These are phyloP conservation scores for Enteromius radiatus DNA, from an alignment of 2,797 vertebrate genomes.

Conservation along the genomic window DNA sequence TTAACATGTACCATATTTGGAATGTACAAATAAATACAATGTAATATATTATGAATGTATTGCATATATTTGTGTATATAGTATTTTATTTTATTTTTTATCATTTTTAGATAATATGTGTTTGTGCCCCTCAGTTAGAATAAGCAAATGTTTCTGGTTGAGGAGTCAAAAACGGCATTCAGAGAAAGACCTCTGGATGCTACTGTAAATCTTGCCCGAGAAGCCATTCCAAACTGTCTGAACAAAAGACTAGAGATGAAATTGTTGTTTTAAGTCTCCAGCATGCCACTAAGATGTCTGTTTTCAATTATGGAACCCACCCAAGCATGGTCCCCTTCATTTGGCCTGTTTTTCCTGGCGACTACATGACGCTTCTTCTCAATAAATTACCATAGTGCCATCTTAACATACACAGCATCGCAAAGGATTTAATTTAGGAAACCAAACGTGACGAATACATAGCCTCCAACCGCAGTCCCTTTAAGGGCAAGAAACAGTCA, in stretches of 20 bases:
- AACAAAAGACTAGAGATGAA: slow-evolving; percentile 57
- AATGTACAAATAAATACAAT: no score
- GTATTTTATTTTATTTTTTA: no score
- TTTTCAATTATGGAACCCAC: slow-evolving; percentile 72
- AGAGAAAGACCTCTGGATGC: slow-evolving; percentile 64
- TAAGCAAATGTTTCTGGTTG: slow-evolving; percentile 9
- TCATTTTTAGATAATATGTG: not conserved
- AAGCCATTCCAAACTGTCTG: slow-evolving; percentile 12
- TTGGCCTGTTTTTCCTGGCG: slow-evolving; percentile 61
- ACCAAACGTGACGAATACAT: slow-evolving; percentile 60
- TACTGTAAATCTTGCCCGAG: slow-evolving; percentile 60
- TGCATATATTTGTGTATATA: not conserved
- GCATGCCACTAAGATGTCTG: slow-evolving; percentile 65
- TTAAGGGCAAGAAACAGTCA: slow-evolving; percentile 52
- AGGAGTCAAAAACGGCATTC: slow-evolving; percentile 50
- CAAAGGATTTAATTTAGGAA: slow-evolving; percentile 55
- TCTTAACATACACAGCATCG: slow-evolving; percentile 45
- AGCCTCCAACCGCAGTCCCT: slow-evolving; percentile 52
- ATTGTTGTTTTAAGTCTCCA: slow-evolving; percentile 65
- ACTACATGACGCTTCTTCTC: slow-evolving; percentile 55
- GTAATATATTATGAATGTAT: not conserved
- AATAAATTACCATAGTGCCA: slow-evolving; percentile 57
- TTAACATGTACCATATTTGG: not conserved
- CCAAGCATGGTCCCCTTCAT: slow-evolving; percentile 66
- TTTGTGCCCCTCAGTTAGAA: not conserved